phyloP scores from a whole-genome alignment of 2,797 vertebrate species.

The Mus spretus region DNA sequence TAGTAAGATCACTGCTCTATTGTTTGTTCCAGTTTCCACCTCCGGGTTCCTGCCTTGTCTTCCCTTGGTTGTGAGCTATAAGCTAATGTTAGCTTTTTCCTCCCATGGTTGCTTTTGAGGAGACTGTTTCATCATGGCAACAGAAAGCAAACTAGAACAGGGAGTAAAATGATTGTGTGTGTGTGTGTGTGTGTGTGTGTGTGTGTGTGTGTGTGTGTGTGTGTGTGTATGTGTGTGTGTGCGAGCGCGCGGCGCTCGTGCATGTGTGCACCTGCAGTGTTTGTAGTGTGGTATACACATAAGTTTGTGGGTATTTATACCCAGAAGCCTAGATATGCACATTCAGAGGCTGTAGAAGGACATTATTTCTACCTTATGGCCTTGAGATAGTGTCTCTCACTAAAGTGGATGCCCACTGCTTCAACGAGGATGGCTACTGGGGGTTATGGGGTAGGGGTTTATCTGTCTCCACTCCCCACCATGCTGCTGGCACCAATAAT shows the following conservation, averaged over 20 bases:
- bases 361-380: background rate
- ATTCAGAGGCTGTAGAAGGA: background rate
- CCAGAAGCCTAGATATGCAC: background rate
- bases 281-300: background rate
- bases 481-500: background rate
- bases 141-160: background rate
- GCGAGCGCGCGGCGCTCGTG: too few species aligned
- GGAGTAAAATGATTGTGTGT: background rate
- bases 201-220: background rate
- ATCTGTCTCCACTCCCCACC: background rate
- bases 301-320: background rate
- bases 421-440: background rate
- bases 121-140: background rate
- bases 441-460: background rate
- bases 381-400: background rate
- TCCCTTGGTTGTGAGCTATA: background rate
- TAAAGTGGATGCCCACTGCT: background rate
- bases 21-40: background rate
- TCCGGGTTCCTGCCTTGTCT: too few species aligned
- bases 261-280: accelerated
- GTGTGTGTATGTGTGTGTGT: too few species aligned
- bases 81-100: background rate
- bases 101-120: background rate
- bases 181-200: background rate
- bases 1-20: background rate